Percentiles rank a stretch among this genome's conserved stretches.
Conservation (phyloP, 2,797 vertebrate species). For the Varecia variegata region DNA sequence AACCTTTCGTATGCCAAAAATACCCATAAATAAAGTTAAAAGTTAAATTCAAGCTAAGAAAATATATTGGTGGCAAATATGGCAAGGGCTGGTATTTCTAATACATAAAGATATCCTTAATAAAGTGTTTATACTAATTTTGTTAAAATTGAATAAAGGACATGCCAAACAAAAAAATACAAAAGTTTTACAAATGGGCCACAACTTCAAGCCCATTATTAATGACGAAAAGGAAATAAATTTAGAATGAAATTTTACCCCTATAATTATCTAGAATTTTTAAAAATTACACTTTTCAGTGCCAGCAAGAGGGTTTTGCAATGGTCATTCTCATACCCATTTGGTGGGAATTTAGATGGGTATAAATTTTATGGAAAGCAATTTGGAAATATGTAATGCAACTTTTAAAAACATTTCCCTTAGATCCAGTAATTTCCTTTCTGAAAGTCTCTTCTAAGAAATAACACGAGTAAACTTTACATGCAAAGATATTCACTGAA, state of each 20-base stretch:
- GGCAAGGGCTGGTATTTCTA: background rate
- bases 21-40: background rate
- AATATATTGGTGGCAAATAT: background rate
- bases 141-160: background rate
- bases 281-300: background rate
- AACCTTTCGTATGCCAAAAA: background rate
- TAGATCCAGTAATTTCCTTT: background rate
- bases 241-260: background rate
- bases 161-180: background rate
- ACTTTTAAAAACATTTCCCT: background rate
- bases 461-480: background rate
- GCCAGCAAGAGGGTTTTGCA: background rate
- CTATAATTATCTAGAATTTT: background rate
- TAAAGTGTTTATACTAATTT: background rate
- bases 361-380: background rate
- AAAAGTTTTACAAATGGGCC: background rate
- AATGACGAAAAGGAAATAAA: background rate
- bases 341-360: conserved; percentile 18
- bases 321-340: background rate
- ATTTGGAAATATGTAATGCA: conserved; percentile 7
- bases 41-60: background rate
- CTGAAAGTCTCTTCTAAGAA: background rate
- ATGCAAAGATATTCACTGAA: background rate
- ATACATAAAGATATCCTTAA: background rate
- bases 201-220: background rate